Evolutionary conservation across 2,113 vertebrate species (phyloP).

Genomic region (Phalacrocorax brasilianus): DNA sequence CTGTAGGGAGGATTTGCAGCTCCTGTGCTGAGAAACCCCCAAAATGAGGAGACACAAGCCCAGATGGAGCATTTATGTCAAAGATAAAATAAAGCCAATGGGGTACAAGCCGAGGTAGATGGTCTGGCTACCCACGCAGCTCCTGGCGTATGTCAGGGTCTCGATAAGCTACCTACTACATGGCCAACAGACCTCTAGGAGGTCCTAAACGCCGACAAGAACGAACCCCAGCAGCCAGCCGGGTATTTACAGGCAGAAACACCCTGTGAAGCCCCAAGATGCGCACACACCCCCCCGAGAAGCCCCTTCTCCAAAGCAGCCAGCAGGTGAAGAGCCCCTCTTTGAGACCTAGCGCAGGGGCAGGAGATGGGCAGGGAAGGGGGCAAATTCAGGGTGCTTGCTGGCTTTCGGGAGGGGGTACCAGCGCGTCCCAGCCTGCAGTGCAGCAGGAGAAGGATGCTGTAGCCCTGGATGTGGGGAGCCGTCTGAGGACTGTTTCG

Average conservation of each 20-base stretch:
- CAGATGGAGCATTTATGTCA: not conserved
- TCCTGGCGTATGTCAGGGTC: rapidly evolving
- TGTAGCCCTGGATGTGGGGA: not conserved
- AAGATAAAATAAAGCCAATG: not conserved
- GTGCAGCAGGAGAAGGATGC: not conserved
- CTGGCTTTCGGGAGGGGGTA: not conserved
- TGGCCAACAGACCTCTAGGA: not conserved
- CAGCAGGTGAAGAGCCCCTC: not conserved
- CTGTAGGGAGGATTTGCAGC: not conserved
- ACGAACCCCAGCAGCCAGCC: not conserved
- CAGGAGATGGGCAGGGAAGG: not conserved
- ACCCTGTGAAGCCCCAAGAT: not conserved
- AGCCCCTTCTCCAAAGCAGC: not conserved
- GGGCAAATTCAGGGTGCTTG: not conserved
- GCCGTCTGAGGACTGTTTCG: not conserved
- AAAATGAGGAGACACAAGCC: not conserved
- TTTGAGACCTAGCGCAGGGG: not conserved
- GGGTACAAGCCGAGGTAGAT: not conserved
- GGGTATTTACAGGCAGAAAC: not conserved
- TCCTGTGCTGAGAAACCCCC: not conserved
- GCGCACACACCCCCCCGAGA: not conserved
- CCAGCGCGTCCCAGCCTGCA: not conserved
- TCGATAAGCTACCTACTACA: not conserved
- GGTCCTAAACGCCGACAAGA: rapidly evolving
- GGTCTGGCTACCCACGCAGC: not conserved